These are phyloP conservation scores for Heterodera carotae DNA, from an alignment of 1,140 invertebrate genomes.

Conservation along the genomic window DNA sequence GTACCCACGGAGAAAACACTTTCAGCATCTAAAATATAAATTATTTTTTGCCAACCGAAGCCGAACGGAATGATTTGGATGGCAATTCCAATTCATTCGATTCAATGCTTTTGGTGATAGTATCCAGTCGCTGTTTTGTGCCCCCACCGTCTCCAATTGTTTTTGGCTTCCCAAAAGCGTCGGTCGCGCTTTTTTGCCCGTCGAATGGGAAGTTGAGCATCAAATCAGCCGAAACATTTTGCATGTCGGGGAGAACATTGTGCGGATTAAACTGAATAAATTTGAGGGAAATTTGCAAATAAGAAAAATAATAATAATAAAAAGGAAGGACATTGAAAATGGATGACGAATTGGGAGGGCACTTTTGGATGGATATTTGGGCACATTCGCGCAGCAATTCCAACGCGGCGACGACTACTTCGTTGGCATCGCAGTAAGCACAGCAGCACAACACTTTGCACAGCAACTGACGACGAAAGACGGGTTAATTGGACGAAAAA, in stretches of 20 bases:
- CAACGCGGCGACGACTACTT: slow-evolving; percentile 33
- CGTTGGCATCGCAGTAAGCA: slow-evolving; percentile 34
- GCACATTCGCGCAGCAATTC: slow-evolving; percentile 30
- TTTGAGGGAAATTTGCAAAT: not conserved
- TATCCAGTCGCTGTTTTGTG: not conserved
- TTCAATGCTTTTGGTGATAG: not conserved
- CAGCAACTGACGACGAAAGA: slow-evolving; percentile 29
- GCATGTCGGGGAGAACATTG: not conserved
- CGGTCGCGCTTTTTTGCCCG: not conserved
- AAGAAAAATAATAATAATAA: not conserved
- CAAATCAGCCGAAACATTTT: not conserved
- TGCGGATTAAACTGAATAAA: not conserved
- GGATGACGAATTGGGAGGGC: not conserved
- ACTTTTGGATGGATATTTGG: slow-evolving; percentile 5
- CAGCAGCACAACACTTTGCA: slow-evolving; percentile 38
- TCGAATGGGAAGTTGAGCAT: not conserved
- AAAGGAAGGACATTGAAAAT: slow-evolving; percentile 4
- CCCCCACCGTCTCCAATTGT: not conserved
- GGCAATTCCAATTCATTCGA: not conserved
- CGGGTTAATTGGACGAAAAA: slow-evolving; percentile 12
- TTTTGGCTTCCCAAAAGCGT: not conserved
- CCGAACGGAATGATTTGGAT: too few species aligned
- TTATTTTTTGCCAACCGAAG: too few species aligned
- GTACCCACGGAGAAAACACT: slow-evolving; percentile 17
- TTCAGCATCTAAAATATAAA: slow-evolving; percentile 1